phyloP scores from a whole-genome alignment of 2,113 vertebrate species.

The Physeter macrocephalus region DNA sequence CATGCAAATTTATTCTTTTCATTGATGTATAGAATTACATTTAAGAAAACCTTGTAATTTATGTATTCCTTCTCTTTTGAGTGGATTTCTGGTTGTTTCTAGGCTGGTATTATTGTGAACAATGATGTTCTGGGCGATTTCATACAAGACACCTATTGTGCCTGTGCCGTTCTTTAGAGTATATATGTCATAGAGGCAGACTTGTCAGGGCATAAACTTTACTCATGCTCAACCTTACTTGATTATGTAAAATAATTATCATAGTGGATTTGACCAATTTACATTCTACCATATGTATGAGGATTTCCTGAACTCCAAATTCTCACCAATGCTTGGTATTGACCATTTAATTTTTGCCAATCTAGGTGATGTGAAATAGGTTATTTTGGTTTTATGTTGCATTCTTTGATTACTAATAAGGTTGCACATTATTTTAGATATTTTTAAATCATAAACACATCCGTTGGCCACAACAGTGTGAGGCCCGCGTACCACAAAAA shows the following conservation, averaged over 20 bases:
- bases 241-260: not conserved
- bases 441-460: not conserved
- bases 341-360: not conserved
- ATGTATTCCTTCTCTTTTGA: not conserved
- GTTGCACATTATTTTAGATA: not conserved
- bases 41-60: not conserved
- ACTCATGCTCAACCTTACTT: not conserved
- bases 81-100: conserved; percentile 30
- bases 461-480: no score
- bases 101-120: not conserved
- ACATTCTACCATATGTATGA: not conserved
- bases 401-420: not conserved
- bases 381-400: not conserved
- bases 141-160: not conserved
- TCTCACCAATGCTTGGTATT: not conserved
- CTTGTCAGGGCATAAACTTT: not conserved
- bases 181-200: not conserved
- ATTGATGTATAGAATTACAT: conserved; percentile 3
- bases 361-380: not conserved
- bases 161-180: not conserved
- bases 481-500: no score
- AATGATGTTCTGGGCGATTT: not conserved
- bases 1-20: conserved; percentile 17
- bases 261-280: not conserved
- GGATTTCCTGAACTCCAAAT: not conserved